These are phyloP conservation scores for Agrilus planipennis DNA, from an alignment of 1,140 invertebrate species.

Conservation along the genomic window DNA sequence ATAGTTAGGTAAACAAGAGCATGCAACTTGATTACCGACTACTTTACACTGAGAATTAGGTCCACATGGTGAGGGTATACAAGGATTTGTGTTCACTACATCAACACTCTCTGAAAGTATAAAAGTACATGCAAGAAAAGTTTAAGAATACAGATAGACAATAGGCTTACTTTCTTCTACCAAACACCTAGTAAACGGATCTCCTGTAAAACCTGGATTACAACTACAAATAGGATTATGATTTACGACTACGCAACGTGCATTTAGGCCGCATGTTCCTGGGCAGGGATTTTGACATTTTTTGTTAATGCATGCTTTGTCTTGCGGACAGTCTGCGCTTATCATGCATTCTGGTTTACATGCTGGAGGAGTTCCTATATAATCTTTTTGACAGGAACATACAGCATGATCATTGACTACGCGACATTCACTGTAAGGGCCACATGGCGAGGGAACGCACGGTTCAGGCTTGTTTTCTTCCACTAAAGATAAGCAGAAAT, in stretches of 20 bases:
- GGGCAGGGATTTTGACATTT: constrained; percentile 57
- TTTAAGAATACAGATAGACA: constrained; percentile 4
- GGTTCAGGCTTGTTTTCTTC: constrained; percentile 36
- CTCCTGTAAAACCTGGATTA: constrained; percentile 46
- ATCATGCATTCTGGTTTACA: constrained; percentile 54
- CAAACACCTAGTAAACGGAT: constrained; percentile 53
- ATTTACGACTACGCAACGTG: constrained; percentile 56
- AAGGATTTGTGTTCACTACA: constrained; percentile 41
- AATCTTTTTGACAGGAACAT: constrained; percentile 52
- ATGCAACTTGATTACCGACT: constrained; percentile 54
- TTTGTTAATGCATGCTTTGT: constrained; percentile 55
- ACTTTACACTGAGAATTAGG: constrained; percentile 65
- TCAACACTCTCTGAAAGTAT: too few species aligned
- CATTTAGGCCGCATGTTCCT: constrained; percentile 56
- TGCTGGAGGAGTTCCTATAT: constrained; percentile 48
- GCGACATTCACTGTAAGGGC: constrained; percentile 49
- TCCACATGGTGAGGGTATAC: constrained; percentile 68
- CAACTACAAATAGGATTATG: constrained; percentile 62
- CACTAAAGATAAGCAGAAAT: constrained; percentile 19
- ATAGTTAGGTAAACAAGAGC: constrained; percentile 59
- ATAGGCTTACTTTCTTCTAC: constrained; percentile 42
- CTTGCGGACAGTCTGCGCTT: constrained; percentile 53
- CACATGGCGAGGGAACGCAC: constrained; percentile 56
- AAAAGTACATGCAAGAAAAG: background rate
- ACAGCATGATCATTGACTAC: constrained; percentile 47